Evolutionary conservation across 2,113 vertebrate genomes (phyloP).

Genomic region (Pandion haliaetus): DNA sequence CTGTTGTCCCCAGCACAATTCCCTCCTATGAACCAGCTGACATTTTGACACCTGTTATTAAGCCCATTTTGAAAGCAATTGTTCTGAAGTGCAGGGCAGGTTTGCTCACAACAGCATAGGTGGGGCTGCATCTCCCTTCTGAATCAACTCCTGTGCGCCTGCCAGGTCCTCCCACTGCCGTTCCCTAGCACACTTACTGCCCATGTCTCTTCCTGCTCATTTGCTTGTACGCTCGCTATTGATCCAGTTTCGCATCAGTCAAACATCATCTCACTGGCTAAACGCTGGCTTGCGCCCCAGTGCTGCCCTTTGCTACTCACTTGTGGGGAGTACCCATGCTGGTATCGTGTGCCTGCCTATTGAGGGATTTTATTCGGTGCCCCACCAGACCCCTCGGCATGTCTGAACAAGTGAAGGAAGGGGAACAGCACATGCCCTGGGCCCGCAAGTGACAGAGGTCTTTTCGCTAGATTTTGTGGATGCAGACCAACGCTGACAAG

Average conservation of each 20-base stretch:
- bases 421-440: background rate
- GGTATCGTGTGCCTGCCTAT: accelerated
- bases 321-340: background rate
- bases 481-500: background rate
- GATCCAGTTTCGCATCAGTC: background rate
- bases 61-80: background rate
- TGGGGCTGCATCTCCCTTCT: background rate
- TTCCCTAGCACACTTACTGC: background rate
- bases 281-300: background rate
- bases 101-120: background rate
- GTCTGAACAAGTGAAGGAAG: background rate
- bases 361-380: background rate
- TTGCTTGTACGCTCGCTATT: background rate
- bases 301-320: background rate
- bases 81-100: background rate
- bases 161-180: background rate
- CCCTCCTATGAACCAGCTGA: background rate
- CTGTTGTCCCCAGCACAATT: background rate
- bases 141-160: background rate
- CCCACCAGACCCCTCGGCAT: background rate
- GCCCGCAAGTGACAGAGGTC: background rate
- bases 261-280: background rate
- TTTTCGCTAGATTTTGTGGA: background rate
- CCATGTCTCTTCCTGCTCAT: background rate
- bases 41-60: background rate